A percentile compares a stretch with the other conserved stretches of the same genome.
phyloP scores from a whole-genome alignment of 2,797 vertebrate genomes.

The Parambassis ranga region DNA sequence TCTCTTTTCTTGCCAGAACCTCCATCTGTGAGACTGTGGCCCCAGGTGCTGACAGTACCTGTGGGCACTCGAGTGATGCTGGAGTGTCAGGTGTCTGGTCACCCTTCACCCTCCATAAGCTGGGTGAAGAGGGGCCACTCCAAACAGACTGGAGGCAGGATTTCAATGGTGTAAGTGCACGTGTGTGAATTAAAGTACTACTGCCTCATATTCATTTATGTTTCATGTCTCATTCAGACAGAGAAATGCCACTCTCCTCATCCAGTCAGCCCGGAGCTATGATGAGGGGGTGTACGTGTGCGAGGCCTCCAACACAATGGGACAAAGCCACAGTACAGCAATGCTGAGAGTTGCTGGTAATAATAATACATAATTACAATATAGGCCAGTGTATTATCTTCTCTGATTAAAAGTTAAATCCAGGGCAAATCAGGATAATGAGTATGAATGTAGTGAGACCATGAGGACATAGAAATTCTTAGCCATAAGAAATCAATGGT shows the following conservation, averaged over 20 bases:
- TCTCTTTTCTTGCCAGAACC: conserved; percentile 55
- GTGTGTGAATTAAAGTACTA: background rate
- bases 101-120: conserved; percentile 73
- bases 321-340: conserved; percentile 61
- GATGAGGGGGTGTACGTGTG: conserved; percentile 81
- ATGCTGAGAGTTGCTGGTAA: conserved; percentile 78
- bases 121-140: conserved; percentile 79
- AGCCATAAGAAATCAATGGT: too few relatives aligned
- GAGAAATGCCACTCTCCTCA: conserved; percentile 75
- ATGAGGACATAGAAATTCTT: too few relatives aligned
- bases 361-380: background rate
- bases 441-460: too few relatives aligned
- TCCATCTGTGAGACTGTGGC: conserved; percentile 76
- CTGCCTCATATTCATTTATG: background rate
- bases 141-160: conserved; percentile 77
- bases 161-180: conserved; percentile 62
- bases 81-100: conserved; percentile 77
- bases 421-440: background rate
- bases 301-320: conserved; percentile 72
- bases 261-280: conserved; percentile 76
- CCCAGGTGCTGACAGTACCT: conserved; percentile 66
- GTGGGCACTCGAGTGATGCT: conserved; percentile 71
- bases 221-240: conserved; percentile 55
- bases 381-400: background rate
- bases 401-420: background rate